Evolutionary conservation across 2,888 invertebrate genomes (phyloP).

Genomic region (Aporophyla nigra): DNA sequence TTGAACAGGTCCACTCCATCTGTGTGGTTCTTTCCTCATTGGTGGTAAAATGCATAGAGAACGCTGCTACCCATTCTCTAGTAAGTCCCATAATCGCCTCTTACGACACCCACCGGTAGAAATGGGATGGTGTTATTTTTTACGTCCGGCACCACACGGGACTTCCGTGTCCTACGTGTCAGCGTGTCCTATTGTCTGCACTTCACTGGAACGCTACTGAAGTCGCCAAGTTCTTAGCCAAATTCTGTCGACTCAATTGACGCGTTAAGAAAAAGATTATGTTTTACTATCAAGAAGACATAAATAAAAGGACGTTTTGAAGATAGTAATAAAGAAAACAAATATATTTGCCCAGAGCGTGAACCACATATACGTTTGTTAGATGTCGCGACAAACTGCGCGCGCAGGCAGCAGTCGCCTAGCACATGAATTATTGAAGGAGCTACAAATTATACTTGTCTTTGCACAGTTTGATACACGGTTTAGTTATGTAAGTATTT

Average conservation of each 20-base stretch:
- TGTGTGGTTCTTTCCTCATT: no score
- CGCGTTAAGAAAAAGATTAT: no score
- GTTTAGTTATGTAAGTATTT: conserved; percentile 30
- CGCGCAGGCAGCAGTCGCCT: conserved; percentile 38
- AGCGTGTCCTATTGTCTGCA: no score
- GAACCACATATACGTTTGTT: conserved; percentile 52
- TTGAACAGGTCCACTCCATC: no score
- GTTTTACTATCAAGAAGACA: not conserved
- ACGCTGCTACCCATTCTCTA: no score
- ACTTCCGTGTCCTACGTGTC: no score
- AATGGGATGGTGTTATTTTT: no score
- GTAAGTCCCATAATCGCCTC: no score
- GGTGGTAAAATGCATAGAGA: no score
- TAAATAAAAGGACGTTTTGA: conserved; percentile 1
- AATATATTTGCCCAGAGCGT: conserved; percentile 43
- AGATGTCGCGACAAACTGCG: conserved; percentile 37
- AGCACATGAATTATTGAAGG: conserved; percentile 73
- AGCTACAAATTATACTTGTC: conserved; percentile 69
- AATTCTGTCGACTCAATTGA: not conserved
- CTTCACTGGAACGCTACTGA: no score
- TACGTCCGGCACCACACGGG: no score
- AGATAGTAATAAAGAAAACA: conserved; percentile 8
- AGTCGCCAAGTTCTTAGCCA: not conserved
- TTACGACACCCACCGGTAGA: no score
- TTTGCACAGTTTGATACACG: conserved; percentile 46